phyloP scores from a whole-genome alignment of 2,888 invertebrate species.

The Diaprepes abbreviatus region DNA sequence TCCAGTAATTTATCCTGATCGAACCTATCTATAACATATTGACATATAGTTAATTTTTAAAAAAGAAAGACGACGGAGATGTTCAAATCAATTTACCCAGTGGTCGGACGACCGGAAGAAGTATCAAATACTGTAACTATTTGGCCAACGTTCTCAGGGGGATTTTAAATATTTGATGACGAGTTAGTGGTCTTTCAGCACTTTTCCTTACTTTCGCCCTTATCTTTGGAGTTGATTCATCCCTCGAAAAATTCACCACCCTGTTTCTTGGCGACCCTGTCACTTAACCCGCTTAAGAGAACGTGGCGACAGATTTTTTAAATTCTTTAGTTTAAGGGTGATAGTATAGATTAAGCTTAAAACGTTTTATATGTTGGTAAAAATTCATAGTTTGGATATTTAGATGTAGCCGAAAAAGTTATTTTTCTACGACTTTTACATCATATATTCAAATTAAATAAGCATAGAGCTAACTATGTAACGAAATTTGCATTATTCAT shows the following conservation, averaged over 20 bases:
- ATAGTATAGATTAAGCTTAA: conserved; percentile 6
- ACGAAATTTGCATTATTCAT: too few relatives aligned
- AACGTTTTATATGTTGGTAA: neutral
- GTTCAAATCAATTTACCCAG: conserved; percentile 7
- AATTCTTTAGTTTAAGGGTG: conserved; percentile 56
- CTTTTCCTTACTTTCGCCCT: conserved; percentile 56
- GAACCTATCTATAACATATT: neutral
- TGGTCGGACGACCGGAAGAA: conserved; percentile 9
- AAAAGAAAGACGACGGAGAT: conserved; percentile 5
- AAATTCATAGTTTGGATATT: neutral
- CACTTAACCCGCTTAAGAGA: conserved; percentile 53
- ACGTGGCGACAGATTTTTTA: conserved; percentile 64
- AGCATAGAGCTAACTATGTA: too few relatives aligned
- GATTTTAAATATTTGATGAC: conserved; percentile 68
- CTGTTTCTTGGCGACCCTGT: conserved; percentile 46
- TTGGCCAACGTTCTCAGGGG: conserved; percentile 62
- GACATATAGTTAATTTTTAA: neutral
- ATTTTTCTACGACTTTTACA: too few relatives aligned
- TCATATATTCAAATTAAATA: too few relatives aligned
- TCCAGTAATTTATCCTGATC: too few relatives aligned
- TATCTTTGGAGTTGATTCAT: conserved; percentile 44
- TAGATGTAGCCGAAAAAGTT: too few relatives aligned
- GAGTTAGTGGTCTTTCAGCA: conserved; percentile 65
- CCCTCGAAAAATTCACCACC: conserved; percentile 39
- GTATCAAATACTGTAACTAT: conserved; percentile 56